Evolutionary conservation across 2,797 vertebrate genomes (phyloP).

Genomic region (Orestias chungarensis): DNA sequence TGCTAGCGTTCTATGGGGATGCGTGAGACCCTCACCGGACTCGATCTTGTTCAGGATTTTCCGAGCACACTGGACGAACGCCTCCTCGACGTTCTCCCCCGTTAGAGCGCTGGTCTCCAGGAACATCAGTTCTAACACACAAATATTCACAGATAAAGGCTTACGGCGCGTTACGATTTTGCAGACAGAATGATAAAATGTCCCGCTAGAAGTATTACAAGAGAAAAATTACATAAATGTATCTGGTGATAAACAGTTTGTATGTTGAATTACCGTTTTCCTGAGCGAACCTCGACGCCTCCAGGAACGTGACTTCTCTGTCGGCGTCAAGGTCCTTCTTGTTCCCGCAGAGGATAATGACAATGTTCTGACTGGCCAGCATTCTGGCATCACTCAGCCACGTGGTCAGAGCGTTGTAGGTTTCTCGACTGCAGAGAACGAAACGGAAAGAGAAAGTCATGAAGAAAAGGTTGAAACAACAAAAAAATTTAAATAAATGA

Average conservation of each 20-base stretch:
- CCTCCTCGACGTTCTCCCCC: constrained; percentile 93
- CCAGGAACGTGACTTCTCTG: constrained; percentile 92
- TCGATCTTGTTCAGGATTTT: constrained; percentile 97
- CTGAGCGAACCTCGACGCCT: constrained; percentile 93
- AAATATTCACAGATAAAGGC: constrained; percentile 10
- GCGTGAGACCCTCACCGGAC: constrained; percentile 80
- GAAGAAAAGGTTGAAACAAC: not conserved
- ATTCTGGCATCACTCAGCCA: constrained; percentile 94
- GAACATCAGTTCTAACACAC: constrained; percentile 89
- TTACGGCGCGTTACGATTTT: not conserved
- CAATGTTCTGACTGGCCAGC: constrained; percentile 93
- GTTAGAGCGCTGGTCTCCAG: constrained; percentile 93
- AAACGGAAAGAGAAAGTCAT: constrained; percentile 4
- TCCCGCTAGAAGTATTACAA: not conserved
- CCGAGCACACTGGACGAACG: constrained; percentile 91
- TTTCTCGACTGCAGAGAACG: constrained; percentile 84
- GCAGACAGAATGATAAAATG: not conserved
- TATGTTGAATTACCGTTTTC: constrained; percentile 96
- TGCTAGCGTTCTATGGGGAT: not conserved
- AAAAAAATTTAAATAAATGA: too few relatives aligned
- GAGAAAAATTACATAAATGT: too few relatives aligned
- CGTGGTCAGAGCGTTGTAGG: constrained; percentile 92
- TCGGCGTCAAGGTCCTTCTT: constrained; percentile 94
- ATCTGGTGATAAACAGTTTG: not conserved
- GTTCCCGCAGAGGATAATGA: constrained; percentile 94